phyloP scores from a whole-genome alignment of 2,113 vertebrate genomes.

The Zosterops pallidus region DNA sequence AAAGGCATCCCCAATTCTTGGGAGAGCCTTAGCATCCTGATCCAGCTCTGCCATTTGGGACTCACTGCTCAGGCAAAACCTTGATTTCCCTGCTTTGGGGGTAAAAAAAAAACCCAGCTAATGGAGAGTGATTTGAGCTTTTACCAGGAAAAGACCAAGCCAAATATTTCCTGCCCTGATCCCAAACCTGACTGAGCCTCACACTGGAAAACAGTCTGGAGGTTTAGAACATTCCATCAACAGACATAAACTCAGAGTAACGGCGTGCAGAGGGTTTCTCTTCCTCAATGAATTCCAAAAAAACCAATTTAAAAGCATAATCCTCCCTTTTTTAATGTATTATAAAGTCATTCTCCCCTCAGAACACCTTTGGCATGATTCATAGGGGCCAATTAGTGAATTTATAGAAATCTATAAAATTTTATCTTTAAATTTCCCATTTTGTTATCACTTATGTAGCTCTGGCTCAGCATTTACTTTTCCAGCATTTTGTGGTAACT shows the following conservation, averaged over 20 bases:
- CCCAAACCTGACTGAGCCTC: not conserved
- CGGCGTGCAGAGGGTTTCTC: rapidly evolving
- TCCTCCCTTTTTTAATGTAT: not conserved
- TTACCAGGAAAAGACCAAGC: not conserved
- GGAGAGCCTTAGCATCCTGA: not conserved
- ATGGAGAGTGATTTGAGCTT: not conserved
- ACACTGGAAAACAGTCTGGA: not conserved
- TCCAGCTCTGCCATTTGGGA: not conserved
- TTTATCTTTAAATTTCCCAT: not conserved
- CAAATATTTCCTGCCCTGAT: not conserved
- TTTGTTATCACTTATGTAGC: not conserved
- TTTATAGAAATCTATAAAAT: not conserved
- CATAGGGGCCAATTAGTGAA: not conserved
- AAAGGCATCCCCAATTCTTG: not conserved
- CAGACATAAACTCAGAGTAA: not conserved
- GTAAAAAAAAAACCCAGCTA: not conserved
- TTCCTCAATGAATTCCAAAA: not conserved
- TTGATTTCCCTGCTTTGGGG: not conserved
- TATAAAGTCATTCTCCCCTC: not conserved
- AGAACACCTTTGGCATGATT: not conserved
- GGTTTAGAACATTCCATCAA: not conserved
- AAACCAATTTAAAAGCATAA: not conserved
- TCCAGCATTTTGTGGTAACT: not conserved
- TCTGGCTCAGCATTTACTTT: not conserved
- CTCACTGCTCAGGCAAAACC: not conserved